A percentile compares a stretch with the other conserved stretches of the same genome.
These are phyloP conservation scores for Brachyptera risi DNA, from an alignment of 2,888 invertebrate species.

Conservation along the genomic window DNA sequence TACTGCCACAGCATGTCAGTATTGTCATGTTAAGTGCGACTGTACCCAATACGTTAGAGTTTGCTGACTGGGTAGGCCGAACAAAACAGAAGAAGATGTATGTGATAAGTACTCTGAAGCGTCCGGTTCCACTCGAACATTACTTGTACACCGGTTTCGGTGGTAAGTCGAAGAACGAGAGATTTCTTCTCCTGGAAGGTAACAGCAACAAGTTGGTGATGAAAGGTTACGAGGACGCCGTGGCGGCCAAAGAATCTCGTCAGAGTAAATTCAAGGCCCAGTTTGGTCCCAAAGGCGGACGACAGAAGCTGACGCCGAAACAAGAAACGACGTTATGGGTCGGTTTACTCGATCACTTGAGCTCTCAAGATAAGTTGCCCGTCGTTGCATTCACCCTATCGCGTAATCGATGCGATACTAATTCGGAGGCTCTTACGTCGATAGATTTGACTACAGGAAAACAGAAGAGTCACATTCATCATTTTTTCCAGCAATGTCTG, in stretches of 20 bases:
- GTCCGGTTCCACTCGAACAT: slow-evolving; percentile 95
- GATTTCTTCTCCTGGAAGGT: slow-evolving; percentile 75
- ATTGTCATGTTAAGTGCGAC: slow-evolving; percentile 98
- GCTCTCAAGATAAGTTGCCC: slow-evolving; percentile 78
- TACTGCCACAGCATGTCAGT: slow-evolving; percentile 89
- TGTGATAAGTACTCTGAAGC: slow-evolving; percentile 83
- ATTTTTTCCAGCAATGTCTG: slow-evolving; percentile 83
- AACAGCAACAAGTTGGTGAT: slow-evolving; percentile 40
- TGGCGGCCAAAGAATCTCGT: slow-evolving; percentile 30
- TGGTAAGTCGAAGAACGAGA: slow-evolving; percentile 59
- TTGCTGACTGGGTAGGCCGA: slow-evolving; percentile 90
- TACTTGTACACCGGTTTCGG: slow-evolving; percentile 81
- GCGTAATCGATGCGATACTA: slow-evolving; percentile 71
- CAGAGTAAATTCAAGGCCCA: slow-evolving; percentile 17
- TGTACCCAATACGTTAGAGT: slow-evolving; percentile 93
- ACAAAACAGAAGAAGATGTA: slow-evolving; percentile 82
- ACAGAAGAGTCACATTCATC: slow-evolving; percentile 79
- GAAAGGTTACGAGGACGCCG: slow-evolving; percentile 14
- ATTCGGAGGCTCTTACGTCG: slow-evolving; percentile 53
- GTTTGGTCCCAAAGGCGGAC: slow-evolving; percentile 15
- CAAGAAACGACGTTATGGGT: slow-evolving; percentile 81
- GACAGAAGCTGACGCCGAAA: slow-evolving; percentile 43
- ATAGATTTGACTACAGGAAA: slow-evolving; percentile 76
- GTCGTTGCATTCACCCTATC: slow-evolving; percentile 94
- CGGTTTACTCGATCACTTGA: slow-evolving; percentile 77